phyloP scores from a whole-genome alignment of 2,797 vertebrate genomes.

The Scleropages formosus region DNA sequence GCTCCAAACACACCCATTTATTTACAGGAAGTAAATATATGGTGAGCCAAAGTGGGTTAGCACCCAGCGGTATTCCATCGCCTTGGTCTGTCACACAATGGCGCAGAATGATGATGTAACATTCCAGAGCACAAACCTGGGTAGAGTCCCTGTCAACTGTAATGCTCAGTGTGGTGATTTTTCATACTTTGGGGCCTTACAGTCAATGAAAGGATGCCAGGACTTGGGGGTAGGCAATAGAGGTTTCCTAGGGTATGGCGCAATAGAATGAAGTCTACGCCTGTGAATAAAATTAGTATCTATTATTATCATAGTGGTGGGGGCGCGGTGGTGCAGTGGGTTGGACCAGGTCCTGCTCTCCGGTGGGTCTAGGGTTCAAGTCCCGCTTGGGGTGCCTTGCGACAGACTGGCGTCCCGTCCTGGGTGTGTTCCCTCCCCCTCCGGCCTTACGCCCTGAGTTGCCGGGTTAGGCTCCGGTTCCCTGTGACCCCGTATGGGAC shows the following conservation, averaged over 20 bases:
- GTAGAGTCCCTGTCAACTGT: background rate
- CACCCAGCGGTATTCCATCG: background rate
- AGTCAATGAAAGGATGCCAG: slow-evolving; percentile 52
- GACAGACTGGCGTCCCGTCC: too few relatives aligned
- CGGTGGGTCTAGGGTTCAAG: too few relatives aligned
- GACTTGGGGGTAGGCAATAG: slow-evolving; percentile 44
- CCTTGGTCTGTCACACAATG: slow-evolving; percentile 16
- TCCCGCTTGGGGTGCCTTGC: too few relatives aligned
- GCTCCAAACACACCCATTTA: background rate
- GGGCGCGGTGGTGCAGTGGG: too few relatives aligned
- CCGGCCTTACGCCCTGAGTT: too few relatives aligned
- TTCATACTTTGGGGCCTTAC: background rate
- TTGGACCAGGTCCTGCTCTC: too few relatives aligned
- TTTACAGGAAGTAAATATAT: background rate
- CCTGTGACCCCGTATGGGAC: too few relatives aligned
- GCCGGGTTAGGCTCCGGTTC: too few relatives aligned
- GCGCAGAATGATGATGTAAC: background rate
- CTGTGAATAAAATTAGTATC: too few relatives aligned
- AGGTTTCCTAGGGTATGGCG: slow-evolving; percentile 52
- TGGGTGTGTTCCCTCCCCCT: too few relatives aligned
- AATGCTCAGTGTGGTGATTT: background rate
- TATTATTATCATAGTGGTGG: too few relatives aligned
- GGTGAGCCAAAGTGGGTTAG: slow-evolving; percentile 9
- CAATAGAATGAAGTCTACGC: slow-evolving; percentile 63
- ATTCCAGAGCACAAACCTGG: background rate